Evolutionary conservation across 37 sponge, comb jelly and placozoan genomes (phyloP).

Genomic region (Crambe crambe): DNA sequence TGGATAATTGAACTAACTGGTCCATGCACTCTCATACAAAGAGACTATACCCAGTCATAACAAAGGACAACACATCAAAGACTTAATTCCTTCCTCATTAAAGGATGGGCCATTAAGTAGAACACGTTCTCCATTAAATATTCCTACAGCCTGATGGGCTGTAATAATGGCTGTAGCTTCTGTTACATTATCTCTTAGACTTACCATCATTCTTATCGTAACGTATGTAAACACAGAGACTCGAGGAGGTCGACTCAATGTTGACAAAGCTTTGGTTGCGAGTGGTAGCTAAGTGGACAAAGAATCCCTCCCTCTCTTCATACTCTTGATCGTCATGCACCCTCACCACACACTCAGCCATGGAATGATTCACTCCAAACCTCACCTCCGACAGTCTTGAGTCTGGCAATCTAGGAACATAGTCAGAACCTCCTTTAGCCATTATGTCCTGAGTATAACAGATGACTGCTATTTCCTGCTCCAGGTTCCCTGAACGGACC

Average conservation of each 20-base stretch:
- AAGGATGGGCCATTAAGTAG: too few species aligned
- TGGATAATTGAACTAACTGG: too few species aligned
- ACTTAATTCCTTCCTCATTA: too few species aligned
- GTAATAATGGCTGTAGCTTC: too few species aligned
- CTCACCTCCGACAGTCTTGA: constrained; percentile 18
- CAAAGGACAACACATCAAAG: too few species aligned
- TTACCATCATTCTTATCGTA: constrained; percentile 49
- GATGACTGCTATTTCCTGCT: constrained; percentile 29
- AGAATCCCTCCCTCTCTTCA: constrained; percentile 37
- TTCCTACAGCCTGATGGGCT: too few species aligned
- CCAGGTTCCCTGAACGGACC: constrained; percentile 6
- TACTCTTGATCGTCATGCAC: constrained; percentile 40
- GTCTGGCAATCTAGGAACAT: background rate
- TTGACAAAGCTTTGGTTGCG: background rate
- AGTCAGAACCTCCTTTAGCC: constrained; percentile 11
- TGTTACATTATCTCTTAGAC: constrained; percentile 8
- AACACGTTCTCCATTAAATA: too few species aligned
- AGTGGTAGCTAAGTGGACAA: constrained; percentile 1
- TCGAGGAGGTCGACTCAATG: background rate
- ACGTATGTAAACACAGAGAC: constrained; percentile 42
- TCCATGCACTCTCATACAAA: too few species aligned
- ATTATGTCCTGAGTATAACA: constrained; percentile 44
- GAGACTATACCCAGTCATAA: too few species aligned
- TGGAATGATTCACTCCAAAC: constrained; percentile 12
- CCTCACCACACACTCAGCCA: constrained; percentile 25